Evolutionary conservation across 2,888 invertebrate genomes (phyloP), one percentile per base, ranked within the genome.

Genomic region (Stenurella melanura): DNA sequence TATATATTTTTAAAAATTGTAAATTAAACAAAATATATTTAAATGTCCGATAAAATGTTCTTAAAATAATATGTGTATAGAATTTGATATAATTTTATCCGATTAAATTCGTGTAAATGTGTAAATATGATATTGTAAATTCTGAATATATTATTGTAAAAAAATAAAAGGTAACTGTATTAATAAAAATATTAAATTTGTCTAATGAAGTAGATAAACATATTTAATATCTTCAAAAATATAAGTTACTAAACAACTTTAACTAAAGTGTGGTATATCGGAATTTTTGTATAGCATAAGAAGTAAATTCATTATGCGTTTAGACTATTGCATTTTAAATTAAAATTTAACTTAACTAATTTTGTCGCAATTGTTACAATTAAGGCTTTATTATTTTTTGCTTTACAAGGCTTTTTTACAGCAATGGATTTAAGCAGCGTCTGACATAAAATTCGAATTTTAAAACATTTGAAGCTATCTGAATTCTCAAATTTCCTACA

Each of bases 321-420:
- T 88, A 86, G 90, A 87, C 90, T 90, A 90, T 90, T 90, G 90
- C 88, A 82, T 84, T 87, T 87, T 87, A 87, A 88, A 85, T 79
- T 77, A 88, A 87, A 83, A 76, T 83, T 83, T 85, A 84, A 86
- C 66, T 19, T 75, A 81, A 78, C 61, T 80, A 75, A 76, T 82
- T 81, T 81, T 83, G 81, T 81, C 81, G 76, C 80, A 66, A 75
- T 70, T 73, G 73, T 67, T 69, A 57, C 63, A 56, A n/a, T 64
- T 74, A 79, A 50, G n/a, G 78, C 85, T 87, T 86, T 83, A 71
- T 74, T 78, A 81, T 84, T 83, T 83, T 83, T 77, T 80, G 80
- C 78, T 78, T 82, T 84, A 83, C 78, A 81, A 78, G 80, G 69
- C 78, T 69, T 74, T 75, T 54, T 60, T 71, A 73, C 68, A 77